Evolutionary conservation across 2,797 vertebrate species (phyloP), one percentile per base, ranked within the genome.

Genomic region (Characodon lateralis): DNA sequence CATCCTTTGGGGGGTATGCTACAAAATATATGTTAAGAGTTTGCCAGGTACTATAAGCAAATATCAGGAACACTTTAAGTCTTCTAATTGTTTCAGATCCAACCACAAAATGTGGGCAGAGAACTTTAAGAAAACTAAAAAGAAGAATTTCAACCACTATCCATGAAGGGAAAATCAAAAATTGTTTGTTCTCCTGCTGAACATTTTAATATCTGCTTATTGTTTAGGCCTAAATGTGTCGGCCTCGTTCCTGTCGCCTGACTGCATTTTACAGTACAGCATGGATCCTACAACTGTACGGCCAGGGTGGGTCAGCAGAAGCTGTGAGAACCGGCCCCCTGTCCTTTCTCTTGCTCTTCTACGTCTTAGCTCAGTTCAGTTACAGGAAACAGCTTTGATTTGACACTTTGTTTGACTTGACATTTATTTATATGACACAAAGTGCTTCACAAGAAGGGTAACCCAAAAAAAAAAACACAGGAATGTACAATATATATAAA

Each of bases 291-390:
- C 1, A 3, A 3, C 50, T 20, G 4, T 18, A 16, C 50, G 5
- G 16, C 50, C 14, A 14, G 74, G 78, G 76, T 83, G 83, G 85
- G 71, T 76, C 72, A 71, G 72, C 69, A 53, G 85, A 76, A 79
- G 66, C 72, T 88, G 84, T 91, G 90, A 83, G 89, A 87, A 87
- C 79, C 0, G 20, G 74, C 83, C 78, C 58, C 46, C 73, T 84
- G 84, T 83, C 79, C 77, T 78, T 90, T 88, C 82, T 80, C 74
- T 76, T 77, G 77, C 84, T 86, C 79, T 48, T 63, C 43, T 35
- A 39, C 69, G 46, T 76, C 76, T 84, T 86, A 81, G 76, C 85
- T 86, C 72, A 26, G 43, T 53, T 73, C 59, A 65, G 70, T n/a
- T 50, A 74, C 76, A 85, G 84, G 80, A 85, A 89, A 71, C 59